Base-by-base conservation (phyloP, 2,888 invertebrate species). In the Argyresthia albistria region DNA sequence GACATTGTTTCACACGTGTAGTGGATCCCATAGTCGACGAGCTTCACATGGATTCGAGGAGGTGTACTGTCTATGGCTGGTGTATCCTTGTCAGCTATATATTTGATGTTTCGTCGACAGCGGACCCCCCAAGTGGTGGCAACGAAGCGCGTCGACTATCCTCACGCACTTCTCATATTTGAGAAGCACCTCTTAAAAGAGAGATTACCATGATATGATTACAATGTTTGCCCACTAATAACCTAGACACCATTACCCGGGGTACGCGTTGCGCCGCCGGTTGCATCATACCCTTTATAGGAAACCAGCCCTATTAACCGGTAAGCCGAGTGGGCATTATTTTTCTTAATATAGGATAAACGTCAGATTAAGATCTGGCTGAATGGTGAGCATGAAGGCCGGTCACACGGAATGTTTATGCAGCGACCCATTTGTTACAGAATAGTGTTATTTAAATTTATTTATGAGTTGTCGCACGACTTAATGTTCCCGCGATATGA, bases 61-160 rank as follows among this genome's bases (percentile, higher is more conserved):
- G 64, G 64, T 63, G 60, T 60, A 55, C 58, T 67, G 66, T 70
- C 59, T 67, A 67, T 70, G 68, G 56, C 60, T 60, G 57, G 69
- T 65, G 61, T 47, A 37, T 59, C 60, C 60, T 65, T 70, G 71
- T 73, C 66, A 71, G 67, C 72, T 75, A 79, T 81, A 81, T 78
- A 79, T 78, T 76, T 63, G 65, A 57, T 58, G 66, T 60, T 61
- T 54, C 61, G 57, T 52, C 62, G 16, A 61, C 60, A 57, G 50
- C 50, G 66, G 84, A 83, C 84, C 84, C 74, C 84, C 84, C 84
- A 84, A 69, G 80, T 62, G 55, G 80, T 55, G 15, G 35, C 15
- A 57, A 55, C 56, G 25, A 2, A 59, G 62, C 67, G 69, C 66
- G 69, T 64, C 69, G 70, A 42, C n/a, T 25, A 6, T 25, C 11